Conservation (phyloP, 2,888 invertebrate species). For the Morpho deidamia region DNA sequence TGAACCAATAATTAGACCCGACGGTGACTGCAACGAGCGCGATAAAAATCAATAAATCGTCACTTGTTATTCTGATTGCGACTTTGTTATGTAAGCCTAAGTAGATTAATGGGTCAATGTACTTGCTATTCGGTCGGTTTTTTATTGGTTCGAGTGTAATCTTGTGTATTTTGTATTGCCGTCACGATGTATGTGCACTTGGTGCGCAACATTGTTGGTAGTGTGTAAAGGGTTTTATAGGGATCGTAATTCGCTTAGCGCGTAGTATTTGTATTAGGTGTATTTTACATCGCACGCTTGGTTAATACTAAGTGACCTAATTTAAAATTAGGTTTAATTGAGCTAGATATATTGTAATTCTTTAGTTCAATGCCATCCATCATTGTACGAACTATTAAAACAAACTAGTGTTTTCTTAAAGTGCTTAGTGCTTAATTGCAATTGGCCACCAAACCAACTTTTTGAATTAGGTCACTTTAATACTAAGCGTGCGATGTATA, state of each 20-base stretch:
- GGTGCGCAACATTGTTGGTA: slow-evolving; percentile 2
- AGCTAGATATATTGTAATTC: too few relatives aligned
- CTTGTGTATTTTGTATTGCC: slow-evolving; percentile 28
- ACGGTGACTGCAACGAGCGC: slow-evolving; percentile 45
- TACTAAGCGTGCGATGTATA: too few relatives aligned
- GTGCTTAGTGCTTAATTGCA: too few relatives aligned
- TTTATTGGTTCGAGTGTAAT: slow-evolving; percentile 34
- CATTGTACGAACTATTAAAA: too few relatives aligned
- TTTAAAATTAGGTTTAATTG: too few relatives aligned
- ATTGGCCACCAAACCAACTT: too few relatives aligned
- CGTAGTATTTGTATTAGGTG: too few relatives aligned
- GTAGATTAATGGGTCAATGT: slow-evolving; percentile 63
- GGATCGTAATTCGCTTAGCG: slow-evolving; percentile 1
- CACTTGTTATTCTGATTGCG: slow-evolving; percentile 44
- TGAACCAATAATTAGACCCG: slow-evolving; percentile 34
- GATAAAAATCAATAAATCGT: slow-evolving; percentile 42
- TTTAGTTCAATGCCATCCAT: too few relatives aligned
- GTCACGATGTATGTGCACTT: slow-evolving; percentile 16
- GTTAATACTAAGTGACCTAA: too few relatives aligned
- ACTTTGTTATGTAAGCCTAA: slow-evolving; percentile 49
- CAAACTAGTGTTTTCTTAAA: too few relatives aligned
- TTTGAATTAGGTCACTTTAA: too few relatives aligned
- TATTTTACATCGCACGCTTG: too few relatives aligned
- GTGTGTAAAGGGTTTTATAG: slow-evolving; percentile 10
- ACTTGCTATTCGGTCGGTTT: slow-evolving; percentile 41